phyloP scores from a whole-genome alignment of 2,113 vertebrate species.

The Saccopteryx leptura region DNA sequence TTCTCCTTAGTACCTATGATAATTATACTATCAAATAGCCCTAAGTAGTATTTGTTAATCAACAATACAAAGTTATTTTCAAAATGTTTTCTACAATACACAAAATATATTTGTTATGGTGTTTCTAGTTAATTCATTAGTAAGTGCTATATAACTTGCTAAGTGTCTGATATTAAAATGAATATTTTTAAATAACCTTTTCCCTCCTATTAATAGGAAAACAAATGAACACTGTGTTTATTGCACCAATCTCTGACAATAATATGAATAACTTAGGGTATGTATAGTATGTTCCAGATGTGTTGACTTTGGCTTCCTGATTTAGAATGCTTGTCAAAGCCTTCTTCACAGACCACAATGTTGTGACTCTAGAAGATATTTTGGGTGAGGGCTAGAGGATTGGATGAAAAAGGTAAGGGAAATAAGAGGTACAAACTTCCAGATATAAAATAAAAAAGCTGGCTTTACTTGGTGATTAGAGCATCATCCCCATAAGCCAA shows the following conservation, averaged over 20 bases:
- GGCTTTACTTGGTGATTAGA: no score
- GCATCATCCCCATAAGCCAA: no score
- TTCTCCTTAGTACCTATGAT: not conserved
- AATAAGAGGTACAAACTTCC: not conserved
- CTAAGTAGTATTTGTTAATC: not conserved
- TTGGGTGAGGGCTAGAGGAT: not conserved
- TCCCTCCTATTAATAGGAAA: not conserved
- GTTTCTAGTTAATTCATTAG: not conserved
- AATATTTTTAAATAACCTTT: not conserved
- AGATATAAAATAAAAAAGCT: not conserved
- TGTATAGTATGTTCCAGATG: not conserved
- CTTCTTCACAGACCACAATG: not conserved
- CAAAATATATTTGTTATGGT: not conserved
- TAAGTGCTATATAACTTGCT: not conserved
- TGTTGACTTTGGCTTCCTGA: slow-evolving; percentile 2
- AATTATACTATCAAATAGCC: not conserved
- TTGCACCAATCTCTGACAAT: not conserved
- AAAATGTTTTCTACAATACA: not conserved
- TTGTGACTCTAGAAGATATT: slow-evolving; percentile 28
- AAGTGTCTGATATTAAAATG: slow-evolving; percentile 12
- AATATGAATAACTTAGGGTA: not conserved
- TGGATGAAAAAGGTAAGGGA: not conserved
- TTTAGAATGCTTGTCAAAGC: not conserved
- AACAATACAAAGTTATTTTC: not conserved
- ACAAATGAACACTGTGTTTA: not conserved